These are phyloP conservation scores for Doris montereyensis DNA, from an alignment of 2,888 invertebrate genomes.

Conservation along the genomic window DNA sequence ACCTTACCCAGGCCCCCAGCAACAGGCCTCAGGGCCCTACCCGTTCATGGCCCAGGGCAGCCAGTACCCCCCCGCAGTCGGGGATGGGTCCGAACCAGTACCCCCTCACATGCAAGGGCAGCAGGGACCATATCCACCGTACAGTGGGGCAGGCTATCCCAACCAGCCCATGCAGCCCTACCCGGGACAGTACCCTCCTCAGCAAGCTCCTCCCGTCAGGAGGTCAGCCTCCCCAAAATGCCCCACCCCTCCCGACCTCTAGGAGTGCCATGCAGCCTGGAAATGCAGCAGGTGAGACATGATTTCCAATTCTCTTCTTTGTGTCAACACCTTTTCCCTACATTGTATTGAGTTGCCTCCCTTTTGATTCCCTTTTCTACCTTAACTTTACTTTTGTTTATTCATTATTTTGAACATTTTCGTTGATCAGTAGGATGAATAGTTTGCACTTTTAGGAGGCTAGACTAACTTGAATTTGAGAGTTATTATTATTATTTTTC, in stretches of 20 bases:
- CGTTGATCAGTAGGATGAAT: too few relatives aligned
- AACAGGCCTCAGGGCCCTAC: background rate
- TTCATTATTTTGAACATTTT: too few relatives aligned
- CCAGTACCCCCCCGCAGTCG: background rate
- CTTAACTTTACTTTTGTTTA: too few relatives aligned
- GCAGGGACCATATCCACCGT: slow-evolving; percentile 28
- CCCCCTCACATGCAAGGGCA: too few relatives aligned
- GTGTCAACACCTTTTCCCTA: background rate
- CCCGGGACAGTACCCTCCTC: slow-evolving; percentile 23
- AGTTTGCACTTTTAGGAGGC: too few relatives aligned
- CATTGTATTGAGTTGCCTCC: too few relatives aligned
- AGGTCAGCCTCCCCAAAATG: background rate
- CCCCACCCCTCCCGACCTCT: background rate
- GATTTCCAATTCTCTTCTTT: background rate
- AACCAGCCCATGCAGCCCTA: slow-evolving; percentile 32
- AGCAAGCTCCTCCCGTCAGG: slow-evolving; percentile 10
- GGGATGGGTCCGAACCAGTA: background rate
- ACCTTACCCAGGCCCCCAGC: background rate
- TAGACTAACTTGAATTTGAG: too few relatives aligned
- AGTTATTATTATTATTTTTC: too few relatives aligned
- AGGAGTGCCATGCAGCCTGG: slow-evolving; percentile 5
- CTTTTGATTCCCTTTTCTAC: too few relatives aligned
- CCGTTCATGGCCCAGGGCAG: too few relatives aligned
- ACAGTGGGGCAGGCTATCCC: slow-evolving; percentile 23
- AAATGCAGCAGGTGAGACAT: slow-evolving; percentile 11